Base-by-base conservation (phyloP, 1,140 invertebrate genomes). In the Drosophila watanabei region DNA sequence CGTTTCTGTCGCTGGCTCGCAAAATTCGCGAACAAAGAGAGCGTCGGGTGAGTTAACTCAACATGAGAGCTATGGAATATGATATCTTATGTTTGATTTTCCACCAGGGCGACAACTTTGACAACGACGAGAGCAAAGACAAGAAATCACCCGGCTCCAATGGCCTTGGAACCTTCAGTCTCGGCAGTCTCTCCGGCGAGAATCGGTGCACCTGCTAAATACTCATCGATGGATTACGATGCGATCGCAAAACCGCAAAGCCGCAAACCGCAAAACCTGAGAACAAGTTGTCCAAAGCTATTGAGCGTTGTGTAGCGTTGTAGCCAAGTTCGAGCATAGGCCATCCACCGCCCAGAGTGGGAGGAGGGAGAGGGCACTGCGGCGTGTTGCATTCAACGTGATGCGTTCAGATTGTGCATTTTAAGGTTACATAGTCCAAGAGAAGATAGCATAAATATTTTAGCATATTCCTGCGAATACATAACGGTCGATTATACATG, bases 1-100 rank as follows among this genome's bases (percentile, higher is more conserved):
- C 96, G 37, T 97, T 97, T 93, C 94, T 98, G 51, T 97, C 96
- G 32, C 93, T 98, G 84, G 96, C 97, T 62, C 95, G 96, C 91
- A 95, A 96, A 94, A 97, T 97, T 93, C 94, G 96, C 58, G 96
- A 97, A 93, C 96, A 97, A 93, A 94, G 96, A 83, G 96, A 96
- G 79, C 94, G 95, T 81, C 95, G 96, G 93, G 97, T 97, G 94
- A 94, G 91, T 80, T 80, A 32, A n/a, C 52, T 5, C 1, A 28
- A 7, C 10, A 7, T 13, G 4, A 41, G 11, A 41, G 7, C 41
- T 28, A 41, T 30, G 18, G 0, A 57, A 39, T 56, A 39, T 24
- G 14, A 39, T 57, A 58, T 28, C 16, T 41, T 13, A 33, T 58
- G n/a, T 18, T 14, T 20, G 2, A 14, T 28, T 33, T 62, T 33